Conservation (phyloP, 2,113 vertebrate species). For the Cebus imitator region DNA sequence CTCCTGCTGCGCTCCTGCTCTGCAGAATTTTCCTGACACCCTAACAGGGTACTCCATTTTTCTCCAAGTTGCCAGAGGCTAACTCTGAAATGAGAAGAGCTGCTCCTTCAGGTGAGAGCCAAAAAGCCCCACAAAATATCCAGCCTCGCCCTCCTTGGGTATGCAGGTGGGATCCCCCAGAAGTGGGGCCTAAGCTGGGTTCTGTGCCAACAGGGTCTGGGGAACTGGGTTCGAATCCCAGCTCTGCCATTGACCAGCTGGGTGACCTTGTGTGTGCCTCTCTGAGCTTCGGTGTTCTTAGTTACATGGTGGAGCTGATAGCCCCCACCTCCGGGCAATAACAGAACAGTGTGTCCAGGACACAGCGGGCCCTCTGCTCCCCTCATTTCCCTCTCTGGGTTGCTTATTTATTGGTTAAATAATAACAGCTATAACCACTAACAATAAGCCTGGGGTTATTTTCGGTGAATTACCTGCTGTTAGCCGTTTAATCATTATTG, state of each 20-base stretch:
- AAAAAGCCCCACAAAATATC: not conserved
- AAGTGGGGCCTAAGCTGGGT: not conserved
- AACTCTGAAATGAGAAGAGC: not conserved
- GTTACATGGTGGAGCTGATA: no score
- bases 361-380: not conserved
- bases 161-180: not conserved
- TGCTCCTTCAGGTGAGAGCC: not conserved
- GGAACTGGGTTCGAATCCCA: not conserved
- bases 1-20: not conserved
- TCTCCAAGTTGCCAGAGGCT: not conserved
- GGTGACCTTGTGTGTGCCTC: not conserved
- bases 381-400: not conserved
- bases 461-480: not conserved
- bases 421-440: not conserved
- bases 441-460: accelerated
- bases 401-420: not conserved
- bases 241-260: not conserved
- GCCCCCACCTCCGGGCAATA: not conserved
- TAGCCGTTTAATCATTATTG: not conserved
- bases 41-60: slow-evolving; percentile 3
- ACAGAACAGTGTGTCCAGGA: not conserved
- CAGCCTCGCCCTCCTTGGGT: not conserved
- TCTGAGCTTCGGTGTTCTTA: not conserved
- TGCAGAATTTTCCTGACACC: not conserved
- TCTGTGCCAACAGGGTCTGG: not conserved